Conservation (phyloP, 2,888 invertebrate genomes). For the Trichogramma evanescens region DNA sequence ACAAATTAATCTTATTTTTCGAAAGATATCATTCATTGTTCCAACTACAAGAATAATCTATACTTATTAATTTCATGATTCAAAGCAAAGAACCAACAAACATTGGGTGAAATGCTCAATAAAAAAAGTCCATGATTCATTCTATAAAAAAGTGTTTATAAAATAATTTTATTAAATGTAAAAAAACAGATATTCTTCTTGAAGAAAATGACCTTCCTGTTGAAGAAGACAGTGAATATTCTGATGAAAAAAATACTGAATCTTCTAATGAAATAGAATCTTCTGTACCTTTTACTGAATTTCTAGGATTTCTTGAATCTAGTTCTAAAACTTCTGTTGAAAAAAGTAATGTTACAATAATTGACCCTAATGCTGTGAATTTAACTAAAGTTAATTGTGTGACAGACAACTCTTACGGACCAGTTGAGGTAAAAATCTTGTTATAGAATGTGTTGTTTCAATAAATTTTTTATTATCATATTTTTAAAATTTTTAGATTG, state of each 20-base stretch:
- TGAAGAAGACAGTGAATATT: not conserved
- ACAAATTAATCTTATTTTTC: too few species aligned
- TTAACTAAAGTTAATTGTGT: conserved; percentile 36
- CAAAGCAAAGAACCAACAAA: too few species aligned
- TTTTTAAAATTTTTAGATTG: conserved; percentile 48
- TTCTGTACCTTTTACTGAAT: not conserved
- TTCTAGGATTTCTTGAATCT: not conserved
- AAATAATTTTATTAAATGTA: not conserved
- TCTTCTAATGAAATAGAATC: not conserved
- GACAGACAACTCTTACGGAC: conserved; percentile 34
- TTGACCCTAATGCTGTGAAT: conserved; percentile 22
- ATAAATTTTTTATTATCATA: conserved; percentile 3
- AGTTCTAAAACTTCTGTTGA: not conserved
- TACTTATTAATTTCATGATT: too few species aligned
- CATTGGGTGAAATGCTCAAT: not conserved
- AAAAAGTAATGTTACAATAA: conserved; percentile 20
- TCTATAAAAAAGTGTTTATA: not conserved
- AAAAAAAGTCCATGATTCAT: not conserved
- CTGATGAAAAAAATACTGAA: not conserved
- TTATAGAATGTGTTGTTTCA: not conserved
- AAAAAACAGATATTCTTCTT: not conserved
- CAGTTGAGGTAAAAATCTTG: conserved; percentile 37
- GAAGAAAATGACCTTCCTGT: not conserved
- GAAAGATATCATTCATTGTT: too few species aligned
- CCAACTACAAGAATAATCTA: too few species aligned